Conservation (phyloP, 2,888 invertebrate species). For the Malachius bipustulatus region DNA sequence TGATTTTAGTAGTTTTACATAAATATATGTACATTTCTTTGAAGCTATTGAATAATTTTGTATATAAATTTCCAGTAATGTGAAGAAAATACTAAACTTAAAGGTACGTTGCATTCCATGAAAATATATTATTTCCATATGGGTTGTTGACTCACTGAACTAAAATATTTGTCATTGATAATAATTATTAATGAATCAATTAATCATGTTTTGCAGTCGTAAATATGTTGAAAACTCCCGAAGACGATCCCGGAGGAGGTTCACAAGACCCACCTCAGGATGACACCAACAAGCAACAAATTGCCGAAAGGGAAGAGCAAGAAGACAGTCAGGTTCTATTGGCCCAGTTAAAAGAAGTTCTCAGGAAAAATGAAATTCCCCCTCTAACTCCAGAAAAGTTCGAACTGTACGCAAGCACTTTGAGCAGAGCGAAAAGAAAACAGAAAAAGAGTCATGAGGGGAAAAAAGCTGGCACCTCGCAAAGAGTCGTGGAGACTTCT, state of each 20-base stretch:
- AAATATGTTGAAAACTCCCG: conserved; percentile 32
- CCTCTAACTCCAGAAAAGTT: conserved; percentile 35
- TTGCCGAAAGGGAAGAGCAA: conserved; percentile 32
- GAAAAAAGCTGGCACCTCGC: conserved; percentile 15
- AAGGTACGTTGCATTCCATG: too few relatives aligned
- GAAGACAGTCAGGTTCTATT: conserved; percentile 35
- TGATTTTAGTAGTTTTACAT: too few relatives aligned
- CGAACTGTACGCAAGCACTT: conserved; percentile 35
- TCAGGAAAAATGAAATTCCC: conserved; percentile 34
- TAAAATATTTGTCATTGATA: too few relatives aligned
- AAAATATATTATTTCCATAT: too few relatives aligned
- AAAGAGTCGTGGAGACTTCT: conserved; percentile 30
- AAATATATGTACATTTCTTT: too few relatives aligned
- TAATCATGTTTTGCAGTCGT: conserved; percentile 6
- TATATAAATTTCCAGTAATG: too few relatives aligned
- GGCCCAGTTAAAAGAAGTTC: conserved; percentile 36
- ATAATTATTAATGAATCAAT: too few relatives aligned
- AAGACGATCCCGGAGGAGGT: conserved; percentile 26
- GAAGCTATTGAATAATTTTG: too few relatives aligned
- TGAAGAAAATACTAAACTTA: too few relatives aligned
- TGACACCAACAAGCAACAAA: conserved; percentile 24
- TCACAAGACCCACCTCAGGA: conserved; percentile 17
- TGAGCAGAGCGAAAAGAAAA: conserved; percentile 31
- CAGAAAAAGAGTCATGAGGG: conserved; percentile 21
- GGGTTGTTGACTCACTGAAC: too few relatives aligned